Percentiles rank a stretch among this genome's conserved stretches.
Evolutionary conservation across 2,888 invertebrate genomes (phyloP).

Genomic region (Dolichomitus sp.): DNA sequence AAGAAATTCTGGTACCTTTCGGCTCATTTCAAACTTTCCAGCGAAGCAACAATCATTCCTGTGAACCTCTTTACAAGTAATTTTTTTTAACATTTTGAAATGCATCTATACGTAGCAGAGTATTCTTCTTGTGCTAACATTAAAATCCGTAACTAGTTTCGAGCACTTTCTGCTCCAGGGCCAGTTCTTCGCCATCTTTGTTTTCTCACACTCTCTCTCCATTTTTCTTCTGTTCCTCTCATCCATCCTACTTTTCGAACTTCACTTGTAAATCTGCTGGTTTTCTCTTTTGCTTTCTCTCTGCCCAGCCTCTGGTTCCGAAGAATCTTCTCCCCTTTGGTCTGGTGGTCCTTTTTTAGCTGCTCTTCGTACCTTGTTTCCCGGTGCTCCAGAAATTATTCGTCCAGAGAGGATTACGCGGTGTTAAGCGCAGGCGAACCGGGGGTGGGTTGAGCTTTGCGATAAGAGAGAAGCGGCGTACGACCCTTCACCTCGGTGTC

Average conservation of each 20-base stretch:
- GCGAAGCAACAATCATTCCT: not conserved
- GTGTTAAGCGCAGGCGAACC: slow-evolving; percentile 71
- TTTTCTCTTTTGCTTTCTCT: not conserved
- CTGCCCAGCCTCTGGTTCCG: not conserved
- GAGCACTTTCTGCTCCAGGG: slow-evolving; percentile 7
- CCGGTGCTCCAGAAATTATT: slow-evolving; percentile 68
- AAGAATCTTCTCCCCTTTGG: slow-evolving; percentile 5
- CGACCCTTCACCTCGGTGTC: slow-evolving; percentile 17
- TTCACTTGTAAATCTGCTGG: slow-evolving; percentile 73
- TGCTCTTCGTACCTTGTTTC: not conserved
- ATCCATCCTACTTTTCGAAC: slow-evolving; percentile 57
- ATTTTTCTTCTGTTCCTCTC: not conserved
- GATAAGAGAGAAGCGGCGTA: slow-evolving; percentile 26
- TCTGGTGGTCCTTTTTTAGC: not conserved
- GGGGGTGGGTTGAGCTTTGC: not conserved
- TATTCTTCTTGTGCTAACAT: slow-evolving; percentile 53
- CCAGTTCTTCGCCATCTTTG: not conserved
- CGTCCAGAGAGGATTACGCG: slow-evolving; percentile 71
- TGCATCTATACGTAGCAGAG: not conserved
- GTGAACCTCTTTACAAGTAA: not conserved
- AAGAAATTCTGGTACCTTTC: not conserved
- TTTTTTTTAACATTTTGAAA: slow-evolving; percentile 1
- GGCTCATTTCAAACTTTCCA: not conserved
- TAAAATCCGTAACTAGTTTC: slow-evolving; percentile 60
- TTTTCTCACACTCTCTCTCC: not conserved